Evolutionary conservation across 1,140 invertebrate genomes (phyloP).

Genomic region (Drosophila ohnishii): DNA sequence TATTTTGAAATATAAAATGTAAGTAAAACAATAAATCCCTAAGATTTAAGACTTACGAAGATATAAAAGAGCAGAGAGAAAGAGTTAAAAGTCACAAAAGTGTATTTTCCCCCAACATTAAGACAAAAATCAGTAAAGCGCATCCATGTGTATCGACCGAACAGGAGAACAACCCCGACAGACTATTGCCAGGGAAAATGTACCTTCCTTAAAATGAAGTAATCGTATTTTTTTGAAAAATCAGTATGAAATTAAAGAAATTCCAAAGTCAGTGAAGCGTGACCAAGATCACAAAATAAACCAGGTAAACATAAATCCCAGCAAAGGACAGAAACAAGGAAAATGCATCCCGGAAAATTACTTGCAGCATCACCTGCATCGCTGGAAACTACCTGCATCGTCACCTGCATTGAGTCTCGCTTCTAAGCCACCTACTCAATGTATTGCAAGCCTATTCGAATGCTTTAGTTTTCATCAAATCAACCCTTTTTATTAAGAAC

Average conservation of each 20-base stretch:
- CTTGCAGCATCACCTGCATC: too few relatives aligned
- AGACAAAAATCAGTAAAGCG: conserved; percentile 16
- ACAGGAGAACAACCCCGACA: conserved; percentile 12
- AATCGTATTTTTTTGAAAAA: not conserved
- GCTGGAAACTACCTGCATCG: not conserved
- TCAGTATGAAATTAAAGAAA: not conserved
- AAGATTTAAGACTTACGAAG: not conserved
- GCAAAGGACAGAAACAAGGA: not conserved
- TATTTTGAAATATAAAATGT: too few relatives aligned
- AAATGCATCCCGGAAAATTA: not conserved
- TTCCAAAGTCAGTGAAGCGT: not conserved
- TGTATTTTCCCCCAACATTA: not conserved
- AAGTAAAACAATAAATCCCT: not conserved
- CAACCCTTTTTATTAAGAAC: not conserved
- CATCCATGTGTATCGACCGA: conserved; percentile 9
- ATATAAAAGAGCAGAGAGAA: not conserved
- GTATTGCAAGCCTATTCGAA: conserved; percentile 21
- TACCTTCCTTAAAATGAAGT: too few relatives aligned
- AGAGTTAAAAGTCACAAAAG: conserved; percentile 13
- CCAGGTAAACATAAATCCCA: not conserved
- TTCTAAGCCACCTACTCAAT: not conserved
- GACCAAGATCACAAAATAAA: conserved; percentile 3
- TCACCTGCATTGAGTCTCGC: not conserved
- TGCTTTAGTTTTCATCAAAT: conserved; percentile 29
- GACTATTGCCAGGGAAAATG: not conserved